A percentile compares a stretch with the other conserved stretches of the same genome.
Conservation (phyloP, 2,888 invertebrate genomes). For the Zele albiditarsus region DNA sequence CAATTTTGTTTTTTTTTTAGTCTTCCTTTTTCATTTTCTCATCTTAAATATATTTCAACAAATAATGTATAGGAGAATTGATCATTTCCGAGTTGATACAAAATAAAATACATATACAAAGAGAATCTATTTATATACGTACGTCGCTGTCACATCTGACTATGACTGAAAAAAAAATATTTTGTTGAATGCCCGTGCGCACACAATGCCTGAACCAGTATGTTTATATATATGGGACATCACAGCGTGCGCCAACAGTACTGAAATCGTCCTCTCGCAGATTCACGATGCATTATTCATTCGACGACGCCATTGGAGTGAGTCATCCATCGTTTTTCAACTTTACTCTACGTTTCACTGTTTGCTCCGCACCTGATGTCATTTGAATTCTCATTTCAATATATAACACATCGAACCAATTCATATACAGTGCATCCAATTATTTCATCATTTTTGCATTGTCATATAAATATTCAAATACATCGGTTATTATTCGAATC, state of each 20-base stretch:
- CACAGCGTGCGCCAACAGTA: constrained; percentile 8
- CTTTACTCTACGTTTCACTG: not conserved
- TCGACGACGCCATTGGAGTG: constrained; percentile 34
- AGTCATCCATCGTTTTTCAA: constrained; percentile 33
- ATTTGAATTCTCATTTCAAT: constrained; percentile 29
- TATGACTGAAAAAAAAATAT: not conserved
- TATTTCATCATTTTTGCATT: not conserved
- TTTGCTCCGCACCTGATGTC: constrained; percentile 19
- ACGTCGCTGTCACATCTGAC: not conserved
- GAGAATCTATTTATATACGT: constrained; percentile 2
- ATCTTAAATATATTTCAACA: not conserved
- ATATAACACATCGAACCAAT: not conserved
- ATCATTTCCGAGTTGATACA: not conserved
- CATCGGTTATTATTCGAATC: not conserved
- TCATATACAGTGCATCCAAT: not conserved
- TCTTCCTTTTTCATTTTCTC: no score
- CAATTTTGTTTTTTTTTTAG: no score
- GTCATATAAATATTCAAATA: not conserved
- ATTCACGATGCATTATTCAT: constrained; percentile 54
- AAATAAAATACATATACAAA: not conserved
- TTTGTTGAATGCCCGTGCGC: not conserved
- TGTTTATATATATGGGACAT: constrained; percentile 8
- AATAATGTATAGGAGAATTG: constrained; percentile 1
- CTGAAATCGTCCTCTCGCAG: constrained; percentile 46
- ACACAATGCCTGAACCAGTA: not conserved